A percentile compares a stretch with the other conserved stretches of the same genome.
These are phyloP conservation scores for Sarcoramphus papa DNA, from an alignment of 2,797 vertebrate genomes.

Conservation along the genomic window DNA sequence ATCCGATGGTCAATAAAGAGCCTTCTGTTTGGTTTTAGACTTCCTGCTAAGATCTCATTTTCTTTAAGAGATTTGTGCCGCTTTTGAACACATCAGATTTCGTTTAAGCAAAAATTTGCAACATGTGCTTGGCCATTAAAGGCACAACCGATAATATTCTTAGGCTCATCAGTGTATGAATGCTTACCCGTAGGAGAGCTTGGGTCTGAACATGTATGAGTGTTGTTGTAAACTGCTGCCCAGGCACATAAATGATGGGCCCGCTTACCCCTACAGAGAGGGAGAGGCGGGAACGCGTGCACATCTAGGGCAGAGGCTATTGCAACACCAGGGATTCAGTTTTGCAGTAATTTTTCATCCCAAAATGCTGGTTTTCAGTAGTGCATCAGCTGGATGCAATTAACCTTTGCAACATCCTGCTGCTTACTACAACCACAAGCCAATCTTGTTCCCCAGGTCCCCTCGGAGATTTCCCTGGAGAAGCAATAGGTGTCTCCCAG, in stretches of 20 bases:
- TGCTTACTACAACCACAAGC: background rate
- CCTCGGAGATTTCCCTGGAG: background rate
- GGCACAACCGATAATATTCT: fast-evolving
- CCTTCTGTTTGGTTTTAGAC: background rate
- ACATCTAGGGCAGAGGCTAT: background rate
- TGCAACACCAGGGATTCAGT: background rate
- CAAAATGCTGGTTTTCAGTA: background rate
- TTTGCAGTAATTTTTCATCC: background rate
- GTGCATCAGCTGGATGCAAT: background rate
- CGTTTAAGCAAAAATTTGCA: background rate
- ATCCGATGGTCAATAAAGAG: background rate
- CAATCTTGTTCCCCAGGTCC: background rate
- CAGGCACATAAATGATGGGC: background rate
- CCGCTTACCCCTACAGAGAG: background rate
- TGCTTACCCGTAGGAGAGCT: background rate
- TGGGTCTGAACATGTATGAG: fast-evolving
- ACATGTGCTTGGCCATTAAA: background rate
- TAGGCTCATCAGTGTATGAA: fast-evolving
- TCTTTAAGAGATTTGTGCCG: background rate
- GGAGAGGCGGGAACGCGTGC: fast-evolving
- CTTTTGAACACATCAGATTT: background rate
- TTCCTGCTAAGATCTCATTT: conserved; percentile 34
- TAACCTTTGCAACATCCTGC: conserved; percentile 30
- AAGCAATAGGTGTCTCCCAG: background rate
- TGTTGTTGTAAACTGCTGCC: background rate